Conservation (phyloP, 2,797 vertebrate genomes). For the Lutjanus argentimaculatus region DNA sequence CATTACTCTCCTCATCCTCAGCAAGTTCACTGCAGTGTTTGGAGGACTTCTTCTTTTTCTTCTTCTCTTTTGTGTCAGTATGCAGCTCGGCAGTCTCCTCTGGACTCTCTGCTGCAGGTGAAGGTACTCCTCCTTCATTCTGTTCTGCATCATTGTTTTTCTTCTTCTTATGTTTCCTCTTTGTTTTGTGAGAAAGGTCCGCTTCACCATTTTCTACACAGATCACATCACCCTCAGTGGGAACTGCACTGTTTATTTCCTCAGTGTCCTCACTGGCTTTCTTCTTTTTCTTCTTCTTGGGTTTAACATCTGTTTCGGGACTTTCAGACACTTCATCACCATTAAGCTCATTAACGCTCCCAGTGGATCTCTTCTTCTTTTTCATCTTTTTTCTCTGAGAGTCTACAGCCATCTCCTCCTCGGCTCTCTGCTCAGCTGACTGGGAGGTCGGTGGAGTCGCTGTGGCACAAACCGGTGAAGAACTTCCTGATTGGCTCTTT, state of each 20-base stretch:
- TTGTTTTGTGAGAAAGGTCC: conserved; percentile 29
- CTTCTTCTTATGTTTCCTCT: conserved; percentile 68
- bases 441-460: not conserved
- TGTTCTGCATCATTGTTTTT: conserved; percentile 6
- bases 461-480: conserved; percentile 3
- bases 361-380: conserved; percentile 24
- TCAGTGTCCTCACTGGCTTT: not conserved
- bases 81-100: conserved; percentile 20
- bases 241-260: rapidly evolving
- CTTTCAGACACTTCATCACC: not conserved
- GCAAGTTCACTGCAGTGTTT: conserved; percentile 2
- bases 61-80: conserved; percentile 28
- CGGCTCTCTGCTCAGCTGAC: not conserved
- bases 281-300: conserved; percentile 68
- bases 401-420: conserved; percentile 29
- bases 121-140: not conserved
- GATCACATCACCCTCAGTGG: not conserved
- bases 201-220: conserved; percentile 2
- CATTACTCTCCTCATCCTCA: conserved; percentile 25
- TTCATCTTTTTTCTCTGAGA: conserved; percentile 49
- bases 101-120: conserved; percentile 7
- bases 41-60: conserved; percentile 69
- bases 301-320: conserved; percentile 19
- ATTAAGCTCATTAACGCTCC: not conserved
- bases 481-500: conserved; percentile 55